Base-by-base conservation (phyloP, 2,888 invertebrate species). In the Xestobium rufovillosum region DNA sequence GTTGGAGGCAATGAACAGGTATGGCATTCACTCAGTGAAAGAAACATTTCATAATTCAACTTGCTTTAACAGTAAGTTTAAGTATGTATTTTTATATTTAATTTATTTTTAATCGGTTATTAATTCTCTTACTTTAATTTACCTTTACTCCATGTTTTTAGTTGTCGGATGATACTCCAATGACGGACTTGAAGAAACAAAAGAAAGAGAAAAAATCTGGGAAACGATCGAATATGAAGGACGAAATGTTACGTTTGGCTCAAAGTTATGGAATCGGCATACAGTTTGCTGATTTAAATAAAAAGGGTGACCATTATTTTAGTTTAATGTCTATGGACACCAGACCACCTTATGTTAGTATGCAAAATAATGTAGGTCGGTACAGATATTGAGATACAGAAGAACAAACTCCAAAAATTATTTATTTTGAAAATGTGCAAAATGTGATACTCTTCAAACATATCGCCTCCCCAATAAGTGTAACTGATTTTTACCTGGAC, bases 281-380 rank as follows among this genome's bases (percentile, higher is more conserved):
- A 16, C 41, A 50, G 11, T 55, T 47, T 28, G 34, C 31, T 11
- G 53, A 56, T 39, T 43, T 53, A 4, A 9, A 27, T 16, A 23
- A 38, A 26, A 43, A 51, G 4, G 40, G 43, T n/a, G 41, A 41
- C 2, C 41, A 46, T 25, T 46, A 36, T 38, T 47, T 41, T 37
- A 38, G 53, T 12, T 11, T 59, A 26, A 26, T 56, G 14, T 51
- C 51, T 23, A 38, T 59, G 14, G 51, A 48, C 29, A 41, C 51
- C 2, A 46, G 53, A 19, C 57, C 57, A 23, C 38, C 52, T 41
- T 45, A 52, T 47, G 59, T 59, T 46, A 46, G 49, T 49, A 10
- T 6, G n/a, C 13, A 9, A 12, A 14, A 14, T 26, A 16, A 28
- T 25, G 11, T 30, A 27, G 15, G 8, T n/a, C n/a, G n/a, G n/a